Percentiles rank a stretch among this genome's conserved stretches.
Conservation (phyloP, 2,113 vertebrate genomes). For the Caranx melampygus region DNA sequence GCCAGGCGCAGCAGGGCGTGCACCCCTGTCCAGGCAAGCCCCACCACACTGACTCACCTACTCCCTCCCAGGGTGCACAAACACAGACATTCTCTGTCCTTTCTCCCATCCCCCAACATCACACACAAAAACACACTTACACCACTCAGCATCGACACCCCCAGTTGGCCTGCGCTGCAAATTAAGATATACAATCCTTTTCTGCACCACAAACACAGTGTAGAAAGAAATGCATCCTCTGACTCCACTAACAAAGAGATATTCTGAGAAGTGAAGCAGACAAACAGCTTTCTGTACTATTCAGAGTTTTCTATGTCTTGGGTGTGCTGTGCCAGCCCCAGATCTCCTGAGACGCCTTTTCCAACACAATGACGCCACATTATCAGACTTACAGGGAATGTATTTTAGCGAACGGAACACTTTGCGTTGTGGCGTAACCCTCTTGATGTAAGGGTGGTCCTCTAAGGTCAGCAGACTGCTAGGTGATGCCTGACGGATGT, state of each 20-base stretch:
- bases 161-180: constrained; percentile 21
- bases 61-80: constrained; percentile 34
- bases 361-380: neutral
- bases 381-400: constrained; percentile 86
- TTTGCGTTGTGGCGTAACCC: constrained; percentile 94
- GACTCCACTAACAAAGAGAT: constrained; percentile 44
- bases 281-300: constrained; percentile 27
- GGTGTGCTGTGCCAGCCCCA: neutral
- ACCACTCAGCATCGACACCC: constrained; percentile 21
- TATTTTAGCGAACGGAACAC: constrained; percentile 95
- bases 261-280: constrained; percentile 26
- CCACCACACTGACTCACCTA: constrained; percentile 58
- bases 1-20: constrained; percentile 56
- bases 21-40: constrained; percentile 26
- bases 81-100: constrained; percentile 67
- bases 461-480: constrained; percentile 89
- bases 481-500: constrained; percentile 90
- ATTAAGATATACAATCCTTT: constrained; percentile 50
- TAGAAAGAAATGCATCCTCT: constrained; percentile 16
- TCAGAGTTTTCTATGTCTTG: constrained; percentile 27
- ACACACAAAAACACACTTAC: neutral
- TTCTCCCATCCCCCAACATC: constrained; percentile 42
- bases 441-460: constrained; percentile 96
- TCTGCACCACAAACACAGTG: constrained; percentile 29
- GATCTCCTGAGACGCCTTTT: neutral